These are phyloP conservation scores for Bostrychus sinensis DNA, from an alignment of 2,113 vertebrate genomes.

Conservation along the genomic window DNA sequence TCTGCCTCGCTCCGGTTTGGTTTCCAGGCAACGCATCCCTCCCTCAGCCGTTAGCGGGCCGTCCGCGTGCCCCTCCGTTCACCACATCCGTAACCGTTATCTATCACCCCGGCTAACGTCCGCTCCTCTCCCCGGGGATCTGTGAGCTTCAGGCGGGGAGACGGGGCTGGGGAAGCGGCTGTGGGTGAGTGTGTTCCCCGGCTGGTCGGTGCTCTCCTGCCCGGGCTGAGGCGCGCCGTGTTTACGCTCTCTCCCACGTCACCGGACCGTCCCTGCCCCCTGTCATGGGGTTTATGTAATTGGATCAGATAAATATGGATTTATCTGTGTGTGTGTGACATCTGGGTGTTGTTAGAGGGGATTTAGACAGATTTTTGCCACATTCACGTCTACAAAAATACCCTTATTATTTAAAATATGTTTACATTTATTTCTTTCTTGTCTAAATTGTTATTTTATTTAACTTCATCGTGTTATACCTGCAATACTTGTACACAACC, in stretches of 20 bases:
- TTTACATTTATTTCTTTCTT: no score
- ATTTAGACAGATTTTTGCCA: neutral
- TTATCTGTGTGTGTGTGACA: neutral
- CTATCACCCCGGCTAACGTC: neutral
- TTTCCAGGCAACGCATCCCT: constrained; percentile 65
- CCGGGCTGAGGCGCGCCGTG: constrained; percentile 1
- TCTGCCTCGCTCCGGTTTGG: constrained; percentile 30
- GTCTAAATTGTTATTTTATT: no score
- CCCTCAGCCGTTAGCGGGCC: neutral
- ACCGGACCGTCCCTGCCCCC: constrained; percentile 6
- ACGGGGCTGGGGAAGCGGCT: neutral
- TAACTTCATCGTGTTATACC: no score
- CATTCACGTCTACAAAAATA: no score
- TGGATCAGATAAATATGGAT: neutral
- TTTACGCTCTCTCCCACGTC: constrained; percentile 42
- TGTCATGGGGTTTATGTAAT: constrained; percentile 29
- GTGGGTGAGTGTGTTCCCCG: neutral
- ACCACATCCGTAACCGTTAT: neutral
- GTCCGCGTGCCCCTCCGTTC: constrained; percentile 1
- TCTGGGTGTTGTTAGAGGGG: neutral
- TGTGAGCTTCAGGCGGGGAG: neutral
- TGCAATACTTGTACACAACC: neutral
- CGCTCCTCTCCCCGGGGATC: neutral
- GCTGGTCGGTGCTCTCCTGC: neutral
- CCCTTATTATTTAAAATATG: no score